Evolutionary conservation across 2,797 vertebrate species (phyloP).

Genomic region (Sebastes ruberrimus): DNA sequence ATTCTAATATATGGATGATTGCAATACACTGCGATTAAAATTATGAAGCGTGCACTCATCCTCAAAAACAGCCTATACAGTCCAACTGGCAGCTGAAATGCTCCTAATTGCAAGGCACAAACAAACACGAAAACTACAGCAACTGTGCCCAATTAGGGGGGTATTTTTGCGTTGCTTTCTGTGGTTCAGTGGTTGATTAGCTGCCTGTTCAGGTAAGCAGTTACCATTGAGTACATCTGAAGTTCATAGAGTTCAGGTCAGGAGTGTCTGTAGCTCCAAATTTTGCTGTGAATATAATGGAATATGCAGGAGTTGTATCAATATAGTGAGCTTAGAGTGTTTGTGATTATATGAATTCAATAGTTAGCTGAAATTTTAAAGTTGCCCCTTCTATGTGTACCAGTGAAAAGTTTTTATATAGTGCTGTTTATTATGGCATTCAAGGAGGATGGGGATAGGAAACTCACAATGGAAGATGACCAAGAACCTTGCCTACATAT

Average conservation of each 20-base stretch:
- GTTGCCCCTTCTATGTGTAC: not conserved
- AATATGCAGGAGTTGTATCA: not conserved
- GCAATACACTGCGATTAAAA: slow-evolving; percentile 65
- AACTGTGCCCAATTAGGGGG: slow-evolving; percentile 68
- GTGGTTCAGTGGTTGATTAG: slow-evolving; percentile 55
- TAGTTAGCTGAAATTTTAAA: not conserved
- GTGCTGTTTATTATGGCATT: not conserved
- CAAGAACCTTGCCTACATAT: not conserved
- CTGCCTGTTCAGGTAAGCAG: slow-evolving; percentile 48
- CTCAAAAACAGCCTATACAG: slow-evolving; percentile 54
- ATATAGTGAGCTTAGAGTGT: not conserved
- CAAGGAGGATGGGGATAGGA: not conserved
- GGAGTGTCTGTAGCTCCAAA: not conserved
- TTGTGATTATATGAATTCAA: slow-evolving; percentile 3
- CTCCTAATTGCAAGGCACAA: slow-evolving; percentile 67
- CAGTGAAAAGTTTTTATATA: not conserved
- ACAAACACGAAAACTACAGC: slow-evolving; percentile 73
- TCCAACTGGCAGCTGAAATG: slow-evolving; percentile 61
- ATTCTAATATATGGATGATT: slow-evolving; percentile 66
- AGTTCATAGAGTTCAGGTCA: slow-evolving; percentile 36
- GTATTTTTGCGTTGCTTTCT: slow-evolving; percentile 57
- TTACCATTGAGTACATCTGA: not conserved
- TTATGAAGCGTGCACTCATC: slow-evolving; percentile 49
- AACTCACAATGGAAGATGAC: not conserved
- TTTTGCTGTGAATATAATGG: not conserved